Percentiles rank a stretch among this genome's conserved stretches.
Evolutionary conservation across 2,888 invertebrate genomes (phyloP).

Genomic region (Halictus ligatus): DNA sequence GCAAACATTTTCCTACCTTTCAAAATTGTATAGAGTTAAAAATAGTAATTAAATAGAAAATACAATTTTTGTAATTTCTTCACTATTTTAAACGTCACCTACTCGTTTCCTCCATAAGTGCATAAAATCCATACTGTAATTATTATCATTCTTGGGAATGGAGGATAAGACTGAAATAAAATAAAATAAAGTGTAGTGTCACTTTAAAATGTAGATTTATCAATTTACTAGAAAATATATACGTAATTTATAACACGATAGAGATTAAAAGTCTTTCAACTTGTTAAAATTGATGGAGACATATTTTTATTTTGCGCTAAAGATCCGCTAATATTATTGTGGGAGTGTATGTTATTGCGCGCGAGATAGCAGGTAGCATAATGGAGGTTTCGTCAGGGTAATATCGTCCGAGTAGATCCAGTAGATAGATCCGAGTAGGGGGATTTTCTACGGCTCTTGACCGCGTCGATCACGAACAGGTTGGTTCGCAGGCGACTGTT

Average conservation of each 20-base stretch:
- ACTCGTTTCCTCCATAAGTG: too few relatives aligned
- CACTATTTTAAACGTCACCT: background rate
- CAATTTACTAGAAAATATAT: too few relatives aligned
- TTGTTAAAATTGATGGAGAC: background rate
- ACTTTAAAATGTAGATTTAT: too few relatives aligned
- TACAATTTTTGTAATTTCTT: background rate
- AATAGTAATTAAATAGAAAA: too few relatives aligned
- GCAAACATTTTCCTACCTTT: too few relatives aligned
- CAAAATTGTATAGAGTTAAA: too few relatives aligned
- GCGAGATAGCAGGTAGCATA: background rate
- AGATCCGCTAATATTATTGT: background rate
- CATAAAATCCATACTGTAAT: too few relatives aligned
- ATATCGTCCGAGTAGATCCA: background rate
- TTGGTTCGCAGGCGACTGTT: conserved; percentile 37
- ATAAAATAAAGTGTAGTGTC: too few relatives aligned
- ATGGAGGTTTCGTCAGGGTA: background rate
- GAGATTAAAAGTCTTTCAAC: too few relatives aligned
- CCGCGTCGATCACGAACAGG: conserved; percentile 52
- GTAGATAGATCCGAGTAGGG: too few relatives aligned
- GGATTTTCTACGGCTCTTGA: conserved; percentile 44
- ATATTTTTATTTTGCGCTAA: background rate
- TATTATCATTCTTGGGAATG: background rate
- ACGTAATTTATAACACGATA: too few relatives aligned
- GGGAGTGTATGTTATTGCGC: background rate
- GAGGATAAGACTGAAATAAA: too few relatives aligned